phyloP scores from a whole-genome alignment of 2,113 vertebrate species.

The Microtus ochrogaster region DNA sequence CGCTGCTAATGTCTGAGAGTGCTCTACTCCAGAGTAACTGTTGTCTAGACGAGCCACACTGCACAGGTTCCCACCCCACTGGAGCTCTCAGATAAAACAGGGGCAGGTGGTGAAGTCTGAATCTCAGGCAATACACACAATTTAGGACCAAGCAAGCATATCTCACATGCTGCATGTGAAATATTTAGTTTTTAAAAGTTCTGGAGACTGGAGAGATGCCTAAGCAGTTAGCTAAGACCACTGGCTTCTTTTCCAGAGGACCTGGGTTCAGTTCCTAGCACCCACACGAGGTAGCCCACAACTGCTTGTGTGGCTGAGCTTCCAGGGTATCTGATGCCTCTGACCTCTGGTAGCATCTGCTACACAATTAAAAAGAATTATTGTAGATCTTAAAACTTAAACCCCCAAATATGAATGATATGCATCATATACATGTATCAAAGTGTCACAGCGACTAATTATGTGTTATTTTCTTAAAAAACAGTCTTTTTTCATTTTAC shows the following conservation, averaged over 20 bases:
- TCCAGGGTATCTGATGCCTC: background rate
- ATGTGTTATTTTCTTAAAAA: background rate
- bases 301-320: background rate
- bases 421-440: background rate
- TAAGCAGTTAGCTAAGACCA: background rate
- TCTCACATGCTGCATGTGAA: background rate
- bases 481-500: no score
- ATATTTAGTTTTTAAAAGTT: background rate
- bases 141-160: background rate
- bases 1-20: background rate
- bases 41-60: background rate
- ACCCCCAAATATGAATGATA: background rate
- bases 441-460: background rate
- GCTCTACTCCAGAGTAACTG: background rate
- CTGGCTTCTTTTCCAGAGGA: background rate
- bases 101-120: background rate
- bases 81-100: background rate
- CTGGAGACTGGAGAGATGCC: background rate
- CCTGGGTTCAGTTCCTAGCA: background rate
- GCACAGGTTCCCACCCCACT: fast-evolving
- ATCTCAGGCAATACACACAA: background rate
- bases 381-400: background rate
- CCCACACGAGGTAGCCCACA: background rate
- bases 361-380: background rate
- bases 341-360: background rate